Conservation (phyloP, 2,113 vertebrate species). For the Gnathonemus echidnorhynchus region DNA sequence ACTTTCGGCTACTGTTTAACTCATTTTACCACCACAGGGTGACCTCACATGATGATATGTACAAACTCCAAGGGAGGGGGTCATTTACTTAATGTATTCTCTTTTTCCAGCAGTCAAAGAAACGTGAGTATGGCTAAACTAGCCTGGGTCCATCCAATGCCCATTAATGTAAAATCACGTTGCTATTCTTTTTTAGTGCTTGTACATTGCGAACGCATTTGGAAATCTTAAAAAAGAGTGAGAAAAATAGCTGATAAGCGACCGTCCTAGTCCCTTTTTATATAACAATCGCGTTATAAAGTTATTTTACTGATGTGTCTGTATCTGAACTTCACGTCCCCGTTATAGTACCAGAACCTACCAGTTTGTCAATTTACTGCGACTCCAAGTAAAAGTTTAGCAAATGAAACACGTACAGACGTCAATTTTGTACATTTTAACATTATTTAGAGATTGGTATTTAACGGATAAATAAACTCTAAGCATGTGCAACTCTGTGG, state of each 20-base stretch:
- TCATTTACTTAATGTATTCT: not conserved
- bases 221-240: not conserved
- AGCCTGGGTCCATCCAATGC: not conserved
- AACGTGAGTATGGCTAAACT: not conserved
- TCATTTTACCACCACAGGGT: not conserved
- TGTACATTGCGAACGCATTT: not conserved
- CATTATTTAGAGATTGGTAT: not conserved
- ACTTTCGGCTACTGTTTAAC: not conserved
- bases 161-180: not conserved
- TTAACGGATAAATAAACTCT: not conserved
- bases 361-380: not conserved
- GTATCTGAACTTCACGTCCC: not conserved
- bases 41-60: not conserved
- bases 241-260: not conserved
- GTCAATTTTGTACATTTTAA: not conserved
- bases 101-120: not conserved
- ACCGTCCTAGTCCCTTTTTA: not conserved
- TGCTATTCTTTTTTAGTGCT: not conserved
- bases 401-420: not conserved
- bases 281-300: not conserved
- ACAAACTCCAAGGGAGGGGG: not conserved
- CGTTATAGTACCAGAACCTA: not conserved
- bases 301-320: not conserved
- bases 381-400: not conserved
- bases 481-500: not conserved